These are phyloP conservation scores for Tortricodes alternella DNA, from an alignment of 2,888 invertebrate species.

Conservation along the genomic window DNA sequence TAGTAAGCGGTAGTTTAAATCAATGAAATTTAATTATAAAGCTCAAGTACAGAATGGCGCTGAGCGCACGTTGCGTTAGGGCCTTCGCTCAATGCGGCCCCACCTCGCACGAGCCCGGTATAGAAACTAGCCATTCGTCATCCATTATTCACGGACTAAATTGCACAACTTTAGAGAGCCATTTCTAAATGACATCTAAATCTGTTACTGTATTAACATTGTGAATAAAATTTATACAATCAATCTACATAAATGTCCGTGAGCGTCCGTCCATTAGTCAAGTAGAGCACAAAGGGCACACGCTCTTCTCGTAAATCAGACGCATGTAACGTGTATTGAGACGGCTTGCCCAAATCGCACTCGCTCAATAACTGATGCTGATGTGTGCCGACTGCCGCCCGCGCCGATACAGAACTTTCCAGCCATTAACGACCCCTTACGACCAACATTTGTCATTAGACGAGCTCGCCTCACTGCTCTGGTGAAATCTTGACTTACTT, in stretches of 20 bases:
- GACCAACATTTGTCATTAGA: slow-evolving; percentile 65
- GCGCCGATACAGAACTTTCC: slow-evolving; percentile 59
- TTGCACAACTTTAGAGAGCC: slow-evolving; percentile 82
- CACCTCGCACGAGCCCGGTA: slow-evolving; percentile 71
- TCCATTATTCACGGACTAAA: slow-evolving; percentile 82
- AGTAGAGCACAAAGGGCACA: slow-evolving; percentile 80
- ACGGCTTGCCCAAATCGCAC: slow-evolving; percentile 77
- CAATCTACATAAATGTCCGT: slow-evolving; percentile 83
- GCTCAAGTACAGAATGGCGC: slow-evolving; percentile 8
- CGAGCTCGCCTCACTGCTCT: slow-evolving; percentile 50
- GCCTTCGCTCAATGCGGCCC: slow-evolving; percentile 62
- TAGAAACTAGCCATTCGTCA: slow-evolving; percentile 78
- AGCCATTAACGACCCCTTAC: slow-evolving; percentile 75
- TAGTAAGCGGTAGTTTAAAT: background rate
- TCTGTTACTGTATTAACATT: slow-evolving; percentile 83
- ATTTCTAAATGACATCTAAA: slow-evolving; percentile 83
- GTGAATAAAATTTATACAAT: slow-evolving; percentile 83
- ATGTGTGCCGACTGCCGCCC: slow-evolving; percentile 50
- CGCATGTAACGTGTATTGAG: slow-evolving; percentile 74
- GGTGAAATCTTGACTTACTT: slow-evolving; percentile 48
- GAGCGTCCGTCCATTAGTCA: slow-evolving; percentile 83
- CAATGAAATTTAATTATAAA: slow-evolving; percentile 21
- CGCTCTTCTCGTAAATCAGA: slow-evolving; percentile 82
- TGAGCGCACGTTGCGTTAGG: slow-evolving; percentile 40
- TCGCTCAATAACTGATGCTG: slow-evolving; percentile 71